Percentiles rank a stretch among this genome's conserved stretches.
Conservation (phyloP, 2,797 vertebrate species). For the Crocodylus rhombifer region DNA sequence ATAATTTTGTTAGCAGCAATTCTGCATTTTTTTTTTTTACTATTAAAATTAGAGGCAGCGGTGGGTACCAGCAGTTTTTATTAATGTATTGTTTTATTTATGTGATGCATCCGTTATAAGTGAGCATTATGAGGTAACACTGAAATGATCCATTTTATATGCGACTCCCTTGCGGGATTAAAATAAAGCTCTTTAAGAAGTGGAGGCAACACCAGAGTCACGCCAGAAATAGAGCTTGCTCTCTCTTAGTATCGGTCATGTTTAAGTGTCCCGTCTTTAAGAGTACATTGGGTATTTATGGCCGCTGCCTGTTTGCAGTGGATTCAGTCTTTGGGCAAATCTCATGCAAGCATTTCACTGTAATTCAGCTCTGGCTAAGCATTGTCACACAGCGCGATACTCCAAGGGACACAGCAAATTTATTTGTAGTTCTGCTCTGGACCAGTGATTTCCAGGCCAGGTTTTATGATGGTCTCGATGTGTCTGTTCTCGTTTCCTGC, state of each 20-base stretch:
- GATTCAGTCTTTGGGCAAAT: slow-evolving; percentile 55
- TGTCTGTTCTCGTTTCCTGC: background rate
- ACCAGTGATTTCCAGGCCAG: background rate
- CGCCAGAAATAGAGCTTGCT: slow-evolving; percentile 17
- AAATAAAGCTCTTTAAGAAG: slow-evolving; percentile 58
- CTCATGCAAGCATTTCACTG: background rate
- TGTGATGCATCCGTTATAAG: slow-evolving; percentile 48
- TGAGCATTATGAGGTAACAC: slow-evolving; percentile 23
- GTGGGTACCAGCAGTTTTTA: slow-evolving; percentile 54
- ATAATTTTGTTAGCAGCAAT: slow-evolving; percentile 41
- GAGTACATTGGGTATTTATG: slow-evolving; percentile 51
- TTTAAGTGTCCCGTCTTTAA: slow-evolving; percentile 43
- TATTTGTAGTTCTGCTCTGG: background rate
- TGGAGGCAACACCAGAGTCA: background rate
- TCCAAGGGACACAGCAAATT: background rate
- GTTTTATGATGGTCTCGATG: background rate
- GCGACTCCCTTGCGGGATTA: slow-evolving; percentile 33
- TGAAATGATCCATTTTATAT: slow-evolving; percentile 61
- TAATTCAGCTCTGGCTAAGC: slow-evolving; percentile 46
- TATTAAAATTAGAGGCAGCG: slow-evolving; percentile 7
- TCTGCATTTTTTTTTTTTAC: background rate
- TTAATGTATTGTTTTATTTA: slow-evolving; percentile 63
- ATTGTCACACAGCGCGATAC: background rate
- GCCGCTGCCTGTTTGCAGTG: slow-evolving; percentile 13
- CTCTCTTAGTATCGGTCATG: slow-evolving; percentile 34